Evolutionary conservation across 2,888 invertebrate species (phyloP).

Genomic region (Teinopalpus imperialis): DNA sequence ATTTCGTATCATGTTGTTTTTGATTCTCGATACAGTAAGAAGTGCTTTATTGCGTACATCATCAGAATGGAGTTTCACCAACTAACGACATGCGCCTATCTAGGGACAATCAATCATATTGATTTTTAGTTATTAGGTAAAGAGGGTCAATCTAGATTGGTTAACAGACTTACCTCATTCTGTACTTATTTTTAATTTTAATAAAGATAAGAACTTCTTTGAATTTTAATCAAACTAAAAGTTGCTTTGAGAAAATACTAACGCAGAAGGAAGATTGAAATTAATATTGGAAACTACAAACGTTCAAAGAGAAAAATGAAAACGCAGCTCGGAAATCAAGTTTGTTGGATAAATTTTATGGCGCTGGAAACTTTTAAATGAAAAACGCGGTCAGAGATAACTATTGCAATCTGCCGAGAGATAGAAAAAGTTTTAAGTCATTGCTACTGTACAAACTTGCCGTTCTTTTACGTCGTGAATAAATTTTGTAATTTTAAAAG

Average conservation of each 20-base stretch:
- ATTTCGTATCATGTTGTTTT: too few relatives aligned
- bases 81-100: too few relatives aligned
- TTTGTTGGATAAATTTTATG: slow-evolving; percentile 20
- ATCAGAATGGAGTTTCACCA: too few relatives aligned
- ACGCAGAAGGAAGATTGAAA: background rate
- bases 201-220: too few relatives aligned
- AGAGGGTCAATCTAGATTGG: too few relatives aligned
- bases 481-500: background rate
- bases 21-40: too few relatives aligned
- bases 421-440: background rate
- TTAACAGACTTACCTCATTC: too few relatives aligned
- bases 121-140: too few relatives aligned
- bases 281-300: slow-evolving; percentile 17
- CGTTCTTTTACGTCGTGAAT: background rate
- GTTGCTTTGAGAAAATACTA: background rate
- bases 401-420: background rate
- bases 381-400: slow-evolving; percentile 17
- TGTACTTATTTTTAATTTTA: too few relatives aligned
- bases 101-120: too few relatives aligned
- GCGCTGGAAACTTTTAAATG: slow-evolving; percentile 21
- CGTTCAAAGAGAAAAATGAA: slow-evolving; percentile 11
- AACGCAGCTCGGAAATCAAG: slow-evolving; percentile 13
- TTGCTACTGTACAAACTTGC: background rate
- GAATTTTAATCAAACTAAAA: slow-evolving; percentile 8
- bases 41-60: too few relatives aligned